These are phyloP conservation scores for Odontocolon sp. DNA, from an alignment of 2,888 invertebrate species.

Conservation along the genomic window DNA sequence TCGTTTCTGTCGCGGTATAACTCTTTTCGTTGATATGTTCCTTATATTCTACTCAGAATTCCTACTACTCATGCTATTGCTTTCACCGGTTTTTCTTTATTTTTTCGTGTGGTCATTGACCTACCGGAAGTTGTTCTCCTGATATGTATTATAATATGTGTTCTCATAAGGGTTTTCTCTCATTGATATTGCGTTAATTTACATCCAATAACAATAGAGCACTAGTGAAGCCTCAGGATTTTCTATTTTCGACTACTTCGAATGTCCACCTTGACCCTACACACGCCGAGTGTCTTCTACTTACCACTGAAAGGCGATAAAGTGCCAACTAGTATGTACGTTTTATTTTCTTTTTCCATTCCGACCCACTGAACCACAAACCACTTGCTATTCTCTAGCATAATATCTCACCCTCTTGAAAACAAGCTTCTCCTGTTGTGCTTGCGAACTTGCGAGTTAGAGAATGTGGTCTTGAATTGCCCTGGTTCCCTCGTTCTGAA, in stretches of 20 bases:
- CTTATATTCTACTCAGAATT: conserved; percentile 1
- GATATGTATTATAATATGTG: no score
- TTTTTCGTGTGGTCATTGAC: neutral
- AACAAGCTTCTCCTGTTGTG: conserved; percentile 7
- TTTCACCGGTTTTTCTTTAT: neutral
- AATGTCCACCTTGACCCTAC: no score
- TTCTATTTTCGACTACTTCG: no score
- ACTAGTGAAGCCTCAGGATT: no score
- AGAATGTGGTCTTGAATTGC: neutral
- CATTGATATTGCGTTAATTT: no score
- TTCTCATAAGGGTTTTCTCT: no score
- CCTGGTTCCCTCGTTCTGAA: neutral
- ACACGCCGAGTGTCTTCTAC: no score
- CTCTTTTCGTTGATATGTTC: conserved; percentile 8
- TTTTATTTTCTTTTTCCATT: neutral
- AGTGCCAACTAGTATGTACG: neutral
- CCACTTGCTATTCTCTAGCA: neutral
- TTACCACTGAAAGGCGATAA: neutral
- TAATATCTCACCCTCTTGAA: neutral
- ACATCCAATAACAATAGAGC: no score
- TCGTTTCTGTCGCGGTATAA: conserved; percentile 55
- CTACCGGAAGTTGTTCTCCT: no score
- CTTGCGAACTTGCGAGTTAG: conserved; percentile 31
- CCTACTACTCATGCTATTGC: conserved; percentile 15
- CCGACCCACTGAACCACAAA: neutral